Evolutionary conservation across 1,140 invertebrate species (phyloP), one percentile per base, ranked within the genome.

Genomic region (Chlorops oryzae): DNA sequence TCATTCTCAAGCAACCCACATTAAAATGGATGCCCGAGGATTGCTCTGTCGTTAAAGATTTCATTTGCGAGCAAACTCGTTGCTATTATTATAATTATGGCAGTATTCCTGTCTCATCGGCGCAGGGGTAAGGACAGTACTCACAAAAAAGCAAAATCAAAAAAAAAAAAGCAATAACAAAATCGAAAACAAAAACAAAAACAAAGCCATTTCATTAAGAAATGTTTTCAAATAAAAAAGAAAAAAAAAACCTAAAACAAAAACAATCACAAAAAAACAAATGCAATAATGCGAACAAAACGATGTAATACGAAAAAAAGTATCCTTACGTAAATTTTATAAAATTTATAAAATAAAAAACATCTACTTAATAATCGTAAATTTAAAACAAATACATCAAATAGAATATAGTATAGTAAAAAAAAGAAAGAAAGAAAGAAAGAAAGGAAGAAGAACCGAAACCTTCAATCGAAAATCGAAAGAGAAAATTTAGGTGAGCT

Each of bases 71-170:
- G 75, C 87, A 90, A 75, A 90, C 87, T 49, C 79, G 87, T 69
- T 91, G 87, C 76, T 90, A 90, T 76, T 91, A 89, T 76, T 90
- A 88, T 78, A 90, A 91, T 76, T 91, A 90, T 74, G 87, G 87
- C 69, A 88, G 86, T 73, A 88, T 89, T 78, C 86, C 86, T 68
- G 86, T 88, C 64, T 87, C 86, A 64, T 85, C 86, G 62, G 81
- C 85, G 80, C 86, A 90, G 87, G 87, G 86, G 87, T 90, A 90
- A 88, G 79, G 63, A 63, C 59, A 47, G 47, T 51, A 44, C 12
- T 22, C n/a, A 42, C 12, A 39, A 44, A 15, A 50, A 50, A 51
- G 22, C 32, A 51, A 55, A 40, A 54, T 40, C 12, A 43, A 51
- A 54, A 40, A 54, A 44, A n/a, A 43, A 51, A 54, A 42, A 23